Conservation (phyloP, 2,797 vertebrate genomes). For the Gadopsis bispinosus region DNA sequence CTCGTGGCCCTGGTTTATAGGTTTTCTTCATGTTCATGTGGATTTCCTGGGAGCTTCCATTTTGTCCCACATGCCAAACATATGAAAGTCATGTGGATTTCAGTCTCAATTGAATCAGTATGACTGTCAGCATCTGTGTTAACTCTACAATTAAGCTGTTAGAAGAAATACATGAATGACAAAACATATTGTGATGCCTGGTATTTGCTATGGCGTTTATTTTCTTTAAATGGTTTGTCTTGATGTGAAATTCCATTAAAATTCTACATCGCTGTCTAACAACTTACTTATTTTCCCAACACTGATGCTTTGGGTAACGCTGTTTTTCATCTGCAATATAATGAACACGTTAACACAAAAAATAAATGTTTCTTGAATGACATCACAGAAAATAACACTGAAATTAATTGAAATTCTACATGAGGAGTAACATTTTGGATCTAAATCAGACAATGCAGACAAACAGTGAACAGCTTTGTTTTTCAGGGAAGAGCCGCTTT, state of each 20-base stretch:
- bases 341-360: constrained; percentile 23
- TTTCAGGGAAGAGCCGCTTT: constrained; percentile 53
- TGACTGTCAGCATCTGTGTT: neutral
- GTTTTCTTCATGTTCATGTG: neutral
- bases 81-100: neutral
- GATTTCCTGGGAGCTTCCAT: neutral
- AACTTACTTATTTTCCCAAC: constrained; percentile 20
- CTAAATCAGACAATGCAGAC: constrained; percentile 36
- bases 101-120: neutral
- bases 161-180: constrained; percentile 2
- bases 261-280: constrained; percentile 22
- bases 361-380: constrained; percentile 26
- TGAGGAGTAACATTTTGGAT: constrained; percentile 31
- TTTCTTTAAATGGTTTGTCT: constrained; percentile 23
- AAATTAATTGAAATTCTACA: constrained; percentile 25
- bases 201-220: neutral
- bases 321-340: constrained; percentile 24
- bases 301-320: constrained; percentile 20
- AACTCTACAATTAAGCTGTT: neutral
- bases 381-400: constrained; percentile 26
- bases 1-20: neutral
- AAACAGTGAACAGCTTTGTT: constrained; percentile 50
- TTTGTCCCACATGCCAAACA: neutral
- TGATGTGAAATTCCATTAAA: constrained; percentile 42
- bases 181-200: neutral